phyloP scores from a whole-genome alignment of 1,140 invertebrate species.

The Magallana gigas region DNA sequence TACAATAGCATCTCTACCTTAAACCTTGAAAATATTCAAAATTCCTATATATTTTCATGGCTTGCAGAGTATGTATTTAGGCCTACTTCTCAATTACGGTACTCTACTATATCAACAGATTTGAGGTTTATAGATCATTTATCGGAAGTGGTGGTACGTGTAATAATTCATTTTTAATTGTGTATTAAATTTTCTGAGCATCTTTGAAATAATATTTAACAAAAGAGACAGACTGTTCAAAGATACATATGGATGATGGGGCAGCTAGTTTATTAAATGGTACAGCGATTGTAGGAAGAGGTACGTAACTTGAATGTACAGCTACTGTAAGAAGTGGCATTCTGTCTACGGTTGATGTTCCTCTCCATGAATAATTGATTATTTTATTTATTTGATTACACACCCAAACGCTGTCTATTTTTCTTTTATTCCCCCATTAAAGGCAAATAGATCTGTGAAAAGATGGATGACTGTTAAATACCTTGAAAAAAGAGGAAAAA shows the following conservation, averaged over 20 bases:
- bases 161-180: too few species aligned
- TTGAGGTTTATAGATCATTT: too few species aligned
- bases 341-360: not conserved
- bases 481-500: not conserved
- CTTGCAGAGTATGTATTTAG: too few species aligned
- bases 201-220: too few species aligned
- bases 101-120: too few species aligned
- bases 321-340: not conserved
- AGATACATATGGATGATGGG: not conserved
- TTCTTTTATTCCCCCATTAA: not conserved
- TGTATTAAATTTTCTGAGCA: too few species aligned
- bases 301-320: not conserved
- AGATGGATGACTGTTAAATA: not conserved
- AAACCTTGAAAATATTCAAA: too few species aligned
- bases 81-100: too few species aligned
- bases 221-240: not conserved
- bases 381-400: not conserved
- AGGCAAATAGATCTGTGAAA: not conserved
- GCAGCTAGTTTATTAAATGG: not conserved
- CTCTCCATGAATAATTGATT: not conserved
- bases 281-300: too few species aligned
- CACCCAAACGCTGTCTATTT: conserved; percentile 1
- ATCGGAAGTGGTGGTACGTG: too few species aligned
- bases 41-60: too few species aligned
- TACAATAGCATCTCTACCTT: too few species aligned